phyloP scores from a whole-genome alignment of 2,888 invertebrate species.

The Morinoia aosen region DNA sequence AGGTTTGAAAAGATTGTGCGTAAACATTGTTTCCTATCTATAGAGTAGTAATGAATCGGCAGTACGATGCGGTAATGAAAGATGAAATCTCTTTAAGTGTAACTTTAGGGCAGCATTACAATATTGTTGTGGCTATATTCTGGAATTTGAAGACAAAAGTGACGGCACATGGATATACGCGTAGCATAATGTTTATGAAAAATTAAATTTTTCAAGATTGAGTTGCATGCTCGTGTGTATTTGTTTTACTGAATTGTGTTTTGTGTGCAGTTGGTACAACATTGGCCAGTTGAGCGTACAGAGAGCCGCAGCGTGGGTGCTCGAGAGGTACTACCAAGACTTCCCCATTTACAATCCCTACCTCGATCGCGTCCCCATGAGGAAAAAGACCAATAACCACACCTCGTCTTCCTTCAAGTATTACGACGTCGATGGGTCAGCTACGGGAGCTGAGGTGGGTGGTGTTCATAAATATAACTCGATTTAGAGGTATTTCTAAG shows the following conservation, averaged over 20 bases:
- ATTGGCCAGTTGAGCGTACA: slow-evolving; percentile 87
- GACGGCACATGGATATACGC: background rate
- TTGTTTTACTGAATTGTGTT: background rate
- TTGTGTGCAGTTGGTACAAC: slow-evolving; percentile 64
- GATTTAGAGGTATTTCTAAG: background rate
- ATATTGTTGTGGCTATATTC: background rate
- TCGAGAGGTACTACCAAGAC: slow-evolving; percentile 95
- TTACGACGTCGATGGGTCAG: slow-evolving; percentile 90
- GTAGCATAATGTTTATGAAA: background rate
- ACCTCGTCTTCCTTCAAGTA: slow-evolving; percentile 82
- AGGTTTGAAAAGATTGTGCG: no score
- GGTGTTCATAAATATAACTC: background rate
- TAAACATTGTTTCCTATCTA: no score
- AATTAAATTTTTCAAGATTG: no score
- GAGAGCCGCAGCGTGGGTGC: slow-evolving; percentile 92
- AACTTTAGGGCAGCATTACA: background rate
- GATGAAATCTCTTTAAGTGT: background rate
- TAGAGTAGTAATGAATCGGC: no score
- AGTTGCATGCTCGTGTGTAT: background rate
- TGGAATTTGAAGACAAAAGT: background rate
- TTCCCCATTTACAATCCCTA: slow-evolving; percentile 98
- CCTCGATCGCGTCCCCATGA: slow-evolving; percentile 84
- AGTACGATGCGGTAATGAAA: background rate
- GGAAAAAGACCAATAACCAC: slow-evolving; percentile 68
- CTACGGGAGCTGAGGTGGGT: slow-evolving; percentile 69